Evolutionary conservation across 2,113 vertebrate genomes (phyloP).

Genomic region (Lophotis ruficrista): DNA sequence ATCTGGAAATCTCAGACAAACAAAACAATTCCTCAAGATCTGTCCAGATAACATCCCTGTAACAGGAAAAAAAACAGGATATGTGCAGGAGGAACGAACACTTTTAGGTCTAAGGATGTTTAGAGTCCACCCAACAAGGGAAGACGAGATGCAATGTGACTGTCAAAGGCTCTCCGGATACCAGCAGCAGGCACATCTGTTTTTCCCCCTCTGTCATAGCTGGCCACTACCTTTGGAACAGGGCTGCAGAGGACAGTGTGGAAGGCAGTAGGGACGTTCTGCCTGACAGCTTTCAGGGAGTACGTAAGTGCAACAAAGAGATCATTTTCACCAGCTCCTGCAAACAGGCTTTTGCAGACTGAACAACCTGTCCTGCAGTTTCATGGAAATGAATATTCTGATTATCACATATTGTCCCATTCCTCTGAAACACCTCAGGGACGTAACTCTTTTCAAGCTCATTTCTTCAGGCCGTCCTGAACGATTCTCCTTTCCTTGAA

Average conservation of each 20-base stretch:
- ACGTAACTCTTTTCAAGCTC: background rate
- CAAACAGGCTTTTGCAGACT: background rate
- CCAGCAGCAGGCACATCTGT: background rate
- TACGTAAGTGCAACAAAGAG: fast-evolving
- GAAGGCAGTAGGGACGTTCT: background rate
- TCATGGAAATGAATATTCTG: background rate
- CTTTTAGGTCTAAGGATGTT: background rate
- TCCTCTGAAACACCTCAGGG: background rate
- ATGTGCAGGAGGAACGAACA: background rate
- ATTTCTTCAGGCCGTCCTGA: background rate
- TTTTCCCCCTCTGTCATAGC: fast-evolving
- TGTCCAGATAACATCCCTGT: background rate
- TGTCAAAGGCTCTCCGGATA: background rate
- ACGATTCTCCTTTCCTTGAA: background rate
- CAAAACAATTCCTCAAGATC: background rate
- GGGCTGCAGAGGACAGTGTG: background rate
- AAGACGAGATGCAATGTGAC: background rate
- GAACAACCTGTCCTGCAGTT: background rate
- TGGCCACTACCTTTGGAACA: background rate
- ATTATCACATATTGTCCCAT: background rate
- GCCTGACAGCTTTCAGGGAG: background rate
- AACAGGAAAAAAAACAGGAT: background rate
- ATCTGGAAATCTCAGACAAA: background rate
- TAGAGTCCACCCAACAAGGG: background rate
- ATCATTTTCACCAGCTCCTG: background rate